A percentile compares a stretch with the other conserved stretches of the same genome.
These are phyloP conservation scores for Merodon equestris DNA, from an alignment of 2,888 invertebrate genomes.

Conservation along the genomic window DNA sequence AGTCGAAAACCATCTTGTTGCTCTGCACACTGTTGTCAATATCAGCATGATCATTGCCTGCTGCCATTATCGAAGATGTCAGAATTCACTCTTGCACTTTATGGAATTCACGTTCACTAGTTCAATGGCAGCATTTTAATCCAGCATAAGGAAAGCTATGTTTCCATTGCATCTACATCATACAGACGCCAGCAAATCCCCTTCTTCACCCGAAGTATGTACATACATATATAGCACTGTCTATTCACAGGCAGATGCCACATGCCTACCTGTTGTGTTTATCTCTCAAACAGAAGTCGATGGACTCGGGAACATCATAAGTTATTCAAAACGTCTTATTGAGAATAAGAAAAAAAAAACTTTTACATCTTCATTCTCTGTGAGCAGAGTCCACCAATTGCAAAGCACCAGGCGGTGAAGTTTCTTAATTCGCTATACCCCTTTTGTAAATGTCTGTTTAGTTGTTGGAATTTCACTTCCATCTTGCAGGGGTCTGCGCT, in stretches of 20 bases:
- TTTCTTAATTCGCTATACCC: constrained; percentile 56
- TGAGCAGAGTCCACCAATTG: constrained; percentile 50
- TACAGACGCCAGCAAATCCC: constrained; percentile 52
- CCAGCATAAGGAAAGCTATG: constrained; percentile 35
- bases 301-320: constrained; percentile 63
- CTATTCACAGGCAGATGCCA: constrained; percentile 33
- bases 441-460: constrained; percentile 15
- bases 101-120: constrained; percentile 70
- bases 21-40: not conserved
- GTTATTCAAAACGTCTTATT: constrained; percentile 68
- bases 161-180: constrained; percentile 40
- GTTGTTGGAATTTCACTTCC: constrained; percentile 41
- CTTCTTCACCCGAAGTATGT: constrained; percentile 49
- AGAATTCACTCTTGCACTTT: constrained; percentile 69
- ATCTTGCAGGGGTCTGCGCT: not conserved
- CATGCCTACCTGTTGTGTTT: constrained; percentile 16
- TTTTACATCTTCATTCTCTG: constrained; percentile 26
- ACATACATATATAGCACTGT: constrained; percentile 53
- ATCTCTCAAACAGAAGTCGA: constrained; percentile 57
- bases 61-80: constrained; percentile 30
- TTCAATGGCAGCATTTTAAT: constrained; percentile 54
- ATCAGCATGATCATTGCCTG: constrained; percentile 18
- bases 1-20: constrained; percentile 31
- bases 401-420: constrained; percentile 31
- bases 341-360: not conserved